Base-by-base conservation (phyloP, 2,888 invertebrate species). In the Eupithecia centaureata region DNA sequence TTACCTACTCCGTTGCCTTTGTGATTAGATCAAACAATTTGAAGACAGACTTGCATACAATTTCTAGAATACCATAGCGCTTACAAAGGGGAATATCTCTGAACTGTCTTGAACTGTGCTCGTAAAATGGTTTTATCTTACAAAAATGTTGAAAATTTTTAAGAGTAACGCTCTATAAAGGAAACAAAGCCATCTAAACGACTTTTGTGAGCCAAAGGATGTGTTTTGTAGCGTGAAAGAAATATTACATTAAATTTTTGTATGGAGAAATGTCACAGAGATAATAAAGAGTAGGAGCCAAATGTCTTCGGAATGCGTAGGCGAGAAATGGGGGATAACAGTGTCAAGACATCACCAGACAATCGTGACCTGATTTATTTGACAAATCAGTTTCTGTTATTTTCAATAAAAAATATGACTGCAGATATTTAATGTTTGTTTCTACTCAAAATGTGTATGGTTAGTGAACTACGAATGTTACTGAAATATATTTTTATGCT, bases 211-310 rank as follows among this genome's bases (percentile, higher is more conserved):
- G 79, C 77, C 77, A 80, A 80, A 77, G 78, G 73, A 73, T 76
- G 70, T 75, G 68, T 76, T 67, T 70, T 73, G 65, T 70, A 64
- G 71, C 73, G 76, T 72, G 69, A 72, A 75, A 78, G 77, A 79
- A 83, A 78, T 82, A 80, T 78, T 77, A 77, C 75, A 71, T 72
- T 73, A 59, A 61, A 72, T 74, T 70, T 68, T 77, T 73, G 56
- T 65, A 68, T 71, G 73, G 73, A 77, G 73, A 76, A 79, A 69
- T 56, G 72, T 73, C 73, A 69, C 75, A 76, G 69, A 72, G 65
- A 63, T 61, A 73, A 78, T 83, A 81, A 82, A 81, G 80, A 81
- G 80, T 77, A 73, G 72, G 76, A 78, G 81, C 80, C 81, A 82
- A 83, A 80, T 81, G 76, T 79, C 74, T 80, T 75, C 75, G 78